phyloP scores from a whole-genome alignment of 2,113 vertebrate genomes.

The Bungarus multicinctus region DNA sequence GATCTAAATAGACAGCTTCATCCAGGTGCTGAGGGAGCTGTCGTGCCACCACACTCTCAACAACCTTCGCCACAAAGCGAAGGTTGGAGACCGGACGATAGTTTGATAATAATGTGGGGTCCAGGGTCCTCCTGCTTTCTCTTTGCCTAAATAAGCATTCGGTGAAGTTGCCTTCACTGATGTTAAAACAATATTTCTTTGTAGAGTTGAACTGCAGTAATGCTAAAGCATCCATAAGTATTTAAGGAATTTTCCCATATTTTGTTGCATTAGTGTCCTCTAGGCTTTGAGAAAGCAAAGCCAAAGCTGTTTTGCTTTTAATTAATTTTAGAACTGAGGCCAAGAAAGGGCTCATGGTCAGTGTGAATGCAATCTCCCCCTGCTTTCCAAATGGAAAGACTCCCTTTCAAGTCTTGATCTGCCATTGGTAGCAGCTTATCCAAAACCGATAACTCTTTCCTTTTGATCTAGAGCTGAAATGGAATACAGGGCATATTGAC shows the following conservation, averaged over 20 bases:
- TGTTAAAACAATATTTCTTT: not conserved
- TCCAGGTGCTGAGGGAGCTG: too few species aligned
- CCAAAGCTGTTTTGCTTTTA: not conserved
- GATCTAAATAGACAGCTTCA: too few species aligned
- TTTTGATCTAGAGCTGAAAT: slow-evolving; percentile 77
- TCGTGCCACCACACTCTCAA: too few species aligned
- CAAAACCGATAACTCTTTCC: not conserved
- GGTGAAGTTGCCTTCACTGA: not conserved
- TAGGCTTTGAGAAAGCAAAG: not conserved
- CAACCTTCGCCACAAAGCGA: too few species aligned
- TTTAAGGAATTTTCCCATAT: not conserved
- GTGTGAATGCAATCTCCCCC: not conserved
- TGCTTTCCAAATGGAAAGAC: not conserved
- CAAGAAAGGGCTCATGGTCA: not conserved
- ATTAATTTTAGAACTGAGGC: not conserved
- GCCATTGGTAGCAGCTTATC: not conserved
- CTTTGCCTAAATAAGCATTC: not conserved
- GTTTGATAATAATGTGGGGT: too few species aligned
- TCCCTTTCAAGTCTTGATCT: not conserved
- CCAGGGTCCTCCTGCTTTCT: not conserved
- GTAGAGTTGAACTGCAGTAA: not conserved
- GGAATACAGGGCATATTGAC: slow-evolving; percentile 69
- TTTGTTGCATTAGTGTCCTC: not conserved
- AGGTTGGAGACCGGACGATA: too few species aligned
- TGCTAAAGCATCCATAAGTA: not conserved